Evolutionary conservation across 2,888 invertebrate species (phyloP).

Genomic region (Lumbricus terrestris): DNA sequence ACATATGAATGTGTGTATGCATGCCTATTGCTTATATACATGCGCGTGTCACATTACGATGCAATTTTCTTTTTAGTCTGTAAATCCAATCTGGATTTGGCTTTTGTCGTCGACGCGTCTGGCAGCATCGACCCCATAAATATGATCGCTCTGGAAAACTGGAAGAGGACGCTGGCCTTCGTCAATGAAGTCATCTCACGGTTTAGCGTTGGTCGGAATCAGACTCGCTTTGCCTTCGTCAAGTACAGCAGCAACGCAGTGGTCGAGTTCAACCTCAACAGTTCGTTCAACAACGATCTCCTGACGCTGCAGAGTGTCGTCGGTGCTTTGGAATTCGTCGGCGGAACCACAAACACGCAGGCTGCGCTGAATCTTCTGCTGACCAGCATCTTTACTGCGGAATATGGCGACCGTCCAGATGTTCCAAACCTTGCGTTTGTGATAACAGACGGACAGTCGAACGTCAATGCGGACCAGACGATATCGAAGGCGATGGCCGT

Average conservation of each 20-base stretch:
- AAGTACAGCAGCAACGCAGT: constrained; percentile 18
- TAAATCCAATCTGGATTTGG: constrained; percentile 14
- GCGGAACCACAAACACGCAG: constrained; percentile 23
- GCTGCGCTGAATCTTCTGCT: not conserved
- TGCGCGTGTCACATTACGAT: not conserved
- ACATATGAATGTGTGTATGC: too few species aligned
- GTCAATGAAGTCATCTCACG: not conserved
- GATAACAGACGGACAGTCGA: constrained; percentile 20
- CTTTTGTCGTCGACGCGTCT: constrained; percentile 21
- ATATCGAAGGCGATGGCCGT: constrained; percentile 5
- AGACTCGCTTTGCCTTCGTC: constrained; percentile 19
- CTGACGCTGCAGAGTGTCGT: not conserved
- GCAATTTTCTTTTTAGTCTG: constrained; percentile 20
- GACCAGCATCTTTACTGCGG: not conserved
- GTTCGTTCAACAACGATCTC: not conserved
- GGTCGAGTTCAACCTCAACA: constrained; percentile 18
- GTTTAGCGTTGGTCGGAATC: constrained; percentile 17
- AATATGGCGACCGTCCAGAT: constrained; percentile 16
- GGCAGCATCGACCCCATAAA: constrained; percentile 18
- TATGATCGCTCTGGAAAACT: not conserved
- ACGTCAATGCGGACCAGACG: constrained; percentile 11
- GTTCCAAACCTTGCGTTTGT: constrained; percentile 20
- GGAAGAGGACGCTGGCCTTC: constrained; percentile 15
- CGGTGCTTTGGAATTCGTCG: not conserved
- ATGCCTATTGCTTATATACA: not conserved